A percentile compares a stretch with the other conserved stretches of the same genome.
Conservation (phyloP, 2,113 vertebrate genomes). For the Cnemophilus loriae region DNA sequence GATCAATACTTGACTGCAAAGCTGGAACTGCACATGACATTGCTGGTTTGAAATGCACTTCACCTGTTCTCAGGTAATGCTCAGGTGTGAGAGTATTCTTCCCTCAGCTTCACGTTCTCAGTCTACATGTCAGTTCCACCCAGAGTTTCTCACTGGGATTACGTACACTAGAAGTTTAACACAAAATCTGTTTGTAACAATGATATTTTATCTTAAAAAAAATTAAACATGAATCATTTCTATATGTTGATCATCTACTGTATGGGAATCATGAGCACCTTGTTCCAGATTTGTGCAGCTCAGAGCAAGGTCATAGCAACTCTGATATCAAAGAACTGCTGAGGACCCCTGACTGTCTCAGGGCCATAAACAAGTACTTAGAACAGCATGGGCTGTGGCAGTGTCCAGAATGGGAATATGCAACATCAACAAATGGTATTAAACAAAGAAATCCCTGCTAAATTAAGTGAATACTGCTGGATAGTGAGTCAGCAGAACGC, state of each 20-base stretch:
- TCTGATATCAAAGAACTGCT: background rate
- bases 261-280: background rate
- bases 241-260: background rate
- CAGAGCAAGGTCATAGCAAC: background rate
- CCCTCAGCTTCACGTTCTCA: background rate
- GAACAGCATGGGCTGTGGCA: background rate
- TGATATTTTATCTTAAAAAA: background rate
- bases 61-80: background rate
- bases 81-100: background rate
- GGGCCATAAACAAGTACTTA: background rate
- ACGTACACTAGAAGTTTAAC: background rate
- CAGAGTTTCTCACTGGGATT: background rate
- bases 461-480: background rate
- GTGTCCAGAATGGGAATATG: background rate
- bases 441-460: background rate
- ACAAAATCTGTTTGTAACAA: background rate
- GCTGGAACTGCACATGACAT: background rate
- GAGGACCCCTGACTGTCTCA: background rate
- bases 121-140: background rate
- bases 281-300: background rate
- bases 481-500: background rate
- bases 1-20: background rate
- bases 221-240: rapidly evolving
- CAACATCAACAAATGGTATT: background rate
- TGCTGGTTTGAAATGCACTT: background rate